Conservation (phyloP, 1,140 invertebrate genomes). For the Streblospio benedicti region DNA sequence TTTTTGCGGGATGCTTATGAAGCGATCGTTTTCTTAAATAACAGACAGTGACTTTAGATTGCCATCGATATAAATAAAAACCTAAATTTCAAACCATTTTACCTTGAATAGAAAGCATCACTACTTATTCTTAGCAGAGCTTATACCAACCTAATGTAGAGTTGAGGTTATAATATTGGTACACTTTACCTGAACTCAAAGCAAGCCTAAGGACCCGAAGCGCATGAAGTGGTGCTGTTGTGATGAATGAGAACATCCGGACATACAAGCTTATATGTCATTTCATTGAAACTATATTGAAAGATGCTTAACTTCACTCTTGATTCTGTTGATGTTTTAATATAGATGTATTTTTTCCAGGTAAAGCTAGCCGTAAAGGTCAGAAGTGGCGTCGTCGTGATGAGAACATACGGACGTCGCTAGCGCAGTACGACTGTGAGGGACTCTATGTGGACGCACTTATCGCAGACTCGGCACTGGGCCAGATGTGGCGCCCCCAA, state of each 20-base stretch:
- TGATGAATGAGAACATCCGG: neutral
- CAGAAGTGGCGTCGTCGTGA: constrained; percentile 63
- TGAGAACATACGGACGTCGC: constrained; percentile 76
- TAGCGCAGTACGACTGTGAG: constrained; percentile 72
- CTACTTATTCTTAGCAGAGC: too few relatives aligned
- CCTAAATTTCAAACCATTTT: too few relatives aligned
- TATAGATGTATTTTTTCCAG: constrained; percentile 26
- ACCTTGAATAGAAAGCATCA: too few relatives aligned
- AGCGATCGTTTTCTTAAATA: too few relatives aligned
- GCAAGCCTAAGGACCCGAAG: neutral
- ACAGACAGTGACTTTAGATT: too few relatives aligned
- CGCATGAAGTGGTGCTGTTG: neutral
- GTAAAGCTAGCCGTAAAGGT: constrained; percentile 47
- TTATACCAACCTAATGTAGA: too few relatives aligned
- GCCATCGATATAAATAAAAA: too few relatives aligned
- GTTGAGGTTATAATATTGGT: too few relatives aligned
- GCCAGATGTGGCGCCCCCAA: constrained; percentile 60
- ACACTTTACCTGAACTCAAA: neutral
- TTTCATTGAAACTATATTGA: neutral
- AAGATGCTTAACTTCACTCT: neutral
- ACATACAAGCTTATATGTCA: too few relatives aligned
- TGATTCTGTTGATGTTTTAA: neutral
- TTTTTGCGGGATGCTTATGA: too few relatives aligned
- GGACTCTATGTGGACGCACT: constrained; percentile 75
- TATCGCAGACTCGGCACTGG: constrained; percentile 77